These are phyloP conservation scores for Lumbricus terrestris DNA, from an alignment of 2,888 invertebrate genomes.

Conservation along the genomic window DNA sequence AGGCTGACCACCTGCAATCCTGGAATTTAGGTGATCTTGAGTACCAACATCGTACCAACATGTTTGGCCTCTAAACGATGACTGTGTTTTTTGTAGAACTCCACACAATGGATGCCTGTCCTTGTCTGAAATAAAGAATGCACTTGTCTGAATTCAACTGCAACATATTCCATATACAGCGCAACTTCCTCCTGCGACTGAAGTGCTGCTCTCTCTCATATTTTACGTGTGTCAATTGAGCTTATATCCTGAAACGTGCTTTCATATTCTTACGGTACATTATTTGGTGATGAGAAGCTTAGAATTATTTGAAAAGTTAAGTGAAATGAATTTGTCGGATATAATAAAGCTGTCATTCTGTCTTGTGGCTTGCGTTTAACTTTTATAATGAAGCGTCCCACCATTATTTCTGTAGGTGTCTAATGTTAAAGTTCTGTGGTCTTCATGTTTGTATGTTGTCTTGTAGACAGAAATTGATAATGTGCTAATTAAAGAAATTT, in stretches of 20 bases:
- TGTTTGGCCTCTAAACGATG: not conserved
- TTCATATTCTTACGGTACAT: conserved; percentile 7
- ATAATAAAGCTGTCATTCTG: conserved; percentile 5
- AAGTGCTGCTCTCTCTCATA: not conserved
- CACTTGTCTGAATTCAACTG: conserved; percentile 4
- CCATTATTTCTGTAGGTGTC: not conserved
- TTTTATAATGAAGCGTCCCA: not conserved
- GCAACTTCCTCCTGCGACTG: not conserved
- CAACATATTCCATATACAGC: conserved; percentile 8
- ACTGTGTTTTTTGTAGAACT: not conserved
- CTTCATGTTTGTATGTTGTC: too few relatives aligned
- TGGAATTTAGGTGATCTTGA: too few relatives aligned
- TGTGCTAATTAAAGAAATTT: too few relatives aligned
- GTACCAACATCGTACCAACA: not conserved
- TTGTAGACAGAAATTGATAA: too few relatives aligned
- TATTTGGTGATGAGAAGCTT: conserved; percentile 9
- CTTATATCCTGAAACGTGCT: conserved; percentile 9
- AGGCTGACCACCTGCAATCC: too few relatives aligned
- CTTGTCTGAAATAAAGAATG: not conserved
- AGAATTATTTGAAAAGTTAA: not conserved
- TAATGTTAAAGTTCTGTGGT: not conserved
- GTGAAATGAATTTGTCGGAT: conserved; percentile 10
- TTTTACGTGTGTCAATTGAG: conserved; percentile 14
- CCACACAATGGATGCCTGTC: not conserved
- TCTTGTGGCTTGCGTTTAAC: not conserved